These are phyloP conservation scores for Amniataba percoides DNA, from an alignment of 2,797 vertebrate genomes.

Conservation along the genomic window DNA sequence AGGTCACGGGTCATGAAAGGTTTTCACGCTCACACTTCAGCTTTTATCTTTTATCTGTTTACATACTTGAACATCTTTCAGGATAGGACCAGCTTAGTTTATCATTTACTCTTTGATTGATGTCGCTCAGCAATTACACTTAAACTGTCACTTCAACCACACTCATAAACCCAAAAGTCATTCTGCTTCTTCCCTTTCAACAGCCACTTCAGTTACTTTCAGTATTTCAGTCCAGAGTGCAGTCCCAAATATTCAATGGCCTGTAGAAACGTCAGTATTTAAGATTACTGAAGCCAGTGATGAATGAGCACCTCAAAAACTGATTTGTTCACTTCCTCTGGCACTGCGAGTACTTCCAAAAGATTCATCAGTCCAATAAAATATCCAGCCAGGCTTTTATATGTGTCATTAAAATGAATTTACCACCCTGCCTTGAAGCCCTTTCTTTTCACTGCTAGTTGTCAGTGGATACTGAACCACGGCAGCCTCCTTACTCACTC, in stretches of 20 bases:
- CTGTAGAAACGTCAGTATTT: neutral
- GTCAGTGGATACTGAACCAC: conserved; percentile 28
- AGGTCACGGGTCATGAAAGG: neutral
- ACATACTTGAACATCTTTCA: no score
- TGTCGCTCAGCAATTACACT: neutral
- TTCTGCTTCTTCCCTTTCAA: neutral
- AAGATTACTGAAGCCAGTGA: neutral
- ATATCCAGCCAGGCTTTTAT: conserved; percentile 2
- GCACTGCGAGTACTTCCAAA: neutral
- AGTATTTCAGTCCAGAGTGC: neutral
- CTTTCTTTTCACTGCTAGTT: conserved; percentile 1
- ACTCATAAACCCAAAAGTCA: neutral
- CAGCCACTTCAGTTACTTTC: neutral
- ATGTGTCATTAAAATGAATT: conserved; percentile 30
- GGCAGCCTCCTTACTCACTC: conserved; percentile 20
- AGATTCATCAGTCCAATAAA: conserved; percentile 25
- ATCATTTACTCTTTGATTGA: neutral
- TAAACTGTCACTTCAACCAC: neutral
- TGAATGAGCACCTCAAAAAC: neutral
- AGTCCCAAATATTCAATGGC: neutral
- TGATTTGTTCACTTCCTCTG: neutral
- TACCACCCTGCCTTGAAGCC: conserved; percentile 17
- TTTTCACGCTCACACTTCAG: neutral
- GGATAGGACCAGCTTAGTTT: neutral
- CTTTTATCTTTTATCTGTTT: neutral